These are phyloP conservation scores for Phocoena phocoena DNA, from an alignment of 2,113 vertebrate genomes.

Conservation along the genomic window DNA sequence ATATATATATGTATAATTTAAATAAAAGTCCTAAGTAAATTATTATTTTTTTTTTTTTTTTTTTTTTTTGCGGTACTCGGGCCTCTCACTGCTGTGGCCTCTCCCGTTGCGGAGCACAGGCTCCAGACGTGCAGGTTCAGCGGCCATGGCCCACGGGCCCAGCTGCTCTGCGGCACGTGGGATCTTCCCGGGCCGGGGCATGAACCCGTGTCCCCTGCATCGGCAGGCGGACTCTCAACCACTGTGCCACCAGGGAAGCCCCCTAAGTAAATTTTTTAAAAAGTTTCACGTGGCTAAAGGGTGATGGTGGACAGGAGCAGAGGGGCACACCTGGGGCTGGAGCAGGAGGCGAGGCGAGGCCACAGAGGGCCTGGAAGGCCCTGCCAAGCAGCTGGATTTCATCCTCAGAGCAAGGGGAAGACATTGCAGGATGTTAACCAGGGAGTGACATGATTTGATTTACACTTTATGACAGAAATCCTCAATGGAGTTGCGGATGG, in stretches of 20 bases:
- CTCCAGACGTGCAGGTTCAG: fast-evolving
- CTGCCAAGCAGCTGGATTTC: background rate
- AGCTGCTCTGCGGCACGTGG: fast-evolving
- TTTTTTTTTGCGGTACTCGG: too few species aligned
- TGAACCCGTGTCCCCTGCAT: too few species aligned
- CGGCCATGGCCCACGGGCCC: too few species aligned
- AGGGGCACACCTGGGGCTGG: background rate
- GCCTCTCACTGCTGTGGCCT: too few species aligned
- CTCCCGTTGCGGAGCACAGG: too few species aligned
- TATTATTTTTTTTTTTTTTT: too few species aligned
- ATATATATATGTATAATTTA: background rate
- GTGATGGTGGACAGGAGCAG: background rate
- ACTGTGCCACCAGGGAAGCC: too few species aligned
- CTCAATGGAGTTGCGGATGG: background rate
- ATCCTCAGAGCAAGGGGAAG: background rate
- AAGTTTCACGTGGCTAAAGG: background rate
- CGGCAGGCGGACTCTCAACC: too few species aligned
- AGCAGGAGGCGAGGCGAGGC: background rate
- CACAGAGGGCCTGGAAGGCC: background rate
- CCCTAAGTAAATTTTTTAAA: background rate
- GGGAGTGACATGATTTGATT: background rate
- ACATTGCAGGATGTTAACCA: background rate
- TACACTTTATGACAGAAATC: background rate
- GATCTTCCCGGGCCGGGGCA: too few species aligned
- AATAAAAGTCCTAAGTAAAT: background rate